These are phyloP conservation scores for Alloplasta piceator DNA, from an alignment of 2,888 invertebrate genomes.

Conservation along the genomic window DNA sequence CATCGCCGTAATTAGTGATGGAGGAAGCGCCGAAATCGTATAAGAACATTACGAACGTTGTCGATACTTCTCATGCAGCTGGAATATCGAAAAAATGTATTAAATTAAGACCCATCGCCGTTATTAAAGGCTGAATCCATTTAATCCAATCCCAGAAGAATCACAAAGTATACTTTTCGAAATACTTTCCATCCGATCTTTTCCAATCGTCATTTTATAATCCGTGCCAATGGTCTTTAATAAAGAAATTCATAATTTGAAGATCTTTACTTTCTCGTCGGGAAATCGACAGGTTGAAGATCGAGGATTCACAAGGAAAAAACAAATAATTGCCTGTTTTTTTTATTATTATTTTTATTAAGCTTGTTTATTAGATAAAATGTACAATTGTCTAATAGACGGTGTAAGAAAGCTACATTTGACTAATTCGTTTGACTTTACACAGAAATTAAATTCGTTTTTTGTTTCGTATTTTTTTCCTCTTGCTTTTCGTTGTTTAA, in stretches of 20 bases:
- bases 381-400: conserved; percentile 82
- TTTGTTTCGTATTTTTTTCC: too few species aligned
- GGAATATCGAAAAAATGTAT: conserved; percentile 99
- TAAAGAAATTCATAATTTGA: not conserved
- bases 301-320: not conserved
- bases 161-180: conserved; percentile 19
- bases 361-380: conserved; percentile 81
- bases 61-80: conserved; percentile 98
- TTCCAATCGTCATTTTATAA: conserved; percentile 25
- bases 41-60: conserved; percentile 99
- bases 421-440: conserved; percentile 82
- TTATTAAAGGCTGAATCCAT: conserved; percentile 97
- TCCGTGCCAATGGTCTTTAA: conserved; percentile 3
- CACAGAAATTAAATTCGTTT: conserved; percentile 79
- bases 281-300: not conserved
- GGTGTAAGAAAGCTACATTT: conserved; percentile 81
- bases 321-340: not conserved
- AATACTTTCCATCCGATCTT: not conserved
- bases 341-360: conserved; percentile 70
- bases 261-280: too few species aligned
- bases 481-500: conserved; percentile 40
- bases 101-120: conserved; percentile 98
- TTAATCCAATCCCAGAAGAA: conserved; percentile 12
- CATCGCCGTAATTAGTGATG: conserved; percentile 99
- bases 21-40: conserved; percentile 99